Evolutionary conservation across 2,888 invertebrate species (phyloP), one percentile per base, ranked within the genome.

Genomic region (Aspidiotus destructor): DNA sequence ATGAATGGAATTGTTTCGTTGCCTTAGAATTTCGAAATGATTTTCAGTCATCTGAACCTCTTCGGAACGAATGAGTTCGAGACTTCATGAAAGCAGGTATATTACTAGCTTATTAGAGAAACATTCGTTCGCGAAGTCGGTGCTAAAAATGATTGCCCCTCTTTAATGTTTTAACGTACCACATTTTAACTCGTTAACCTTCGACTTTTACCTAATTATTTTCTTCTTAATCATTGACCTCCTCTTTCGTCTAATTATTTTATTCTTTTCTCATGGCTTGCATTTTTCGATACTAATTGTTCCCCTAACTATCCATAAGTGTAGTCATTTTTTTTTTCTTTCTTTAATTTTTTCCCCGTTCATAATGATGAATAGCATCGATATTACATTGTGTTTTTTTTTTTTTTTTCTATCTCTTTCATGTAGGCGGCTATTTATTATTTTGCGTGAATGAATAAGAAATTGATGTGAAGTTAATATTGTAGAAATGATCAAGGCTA

Each of bases 131-230:
- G 55, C 17, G 15, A 54, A 54, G 16, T 54, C 16, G 15, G 55
- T 54, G 15, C 55, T 17, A 54, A 13, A 54, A 54, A n/a, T 54
- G 17, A 16, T 54, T 54, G 15, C 55, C 55, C 55, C 17, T 17
- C 55, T n/a, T 17, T 17, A 16, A n/a, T 13, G 13, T n/a, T n/a
- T 28, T 5, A 28, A 28, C 28, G 28, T 28, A 28, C 40, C 55
- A 64, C 64, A 64, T 64, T 54, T 64, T 57, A 64, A 64, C 64
- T 64, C 64, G 64, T 64, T 64, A 64, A 64, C 64, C 64, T 64
- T 64, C 64, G 64, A 64, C 64, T 57, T 42, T 64, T 64, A 64
- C 64, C 55, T 55, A 64, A 64, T 64, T 64, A 64, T 64, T 64
- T 64, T 64, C 64, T 64, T 64, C 57, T 64, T 64, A 64, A 64